phyloP scores from a whole-genome alignment of 37 sponge, comb jelly and placozoan genomes.

The Ephydatia muelleri region DNA sequence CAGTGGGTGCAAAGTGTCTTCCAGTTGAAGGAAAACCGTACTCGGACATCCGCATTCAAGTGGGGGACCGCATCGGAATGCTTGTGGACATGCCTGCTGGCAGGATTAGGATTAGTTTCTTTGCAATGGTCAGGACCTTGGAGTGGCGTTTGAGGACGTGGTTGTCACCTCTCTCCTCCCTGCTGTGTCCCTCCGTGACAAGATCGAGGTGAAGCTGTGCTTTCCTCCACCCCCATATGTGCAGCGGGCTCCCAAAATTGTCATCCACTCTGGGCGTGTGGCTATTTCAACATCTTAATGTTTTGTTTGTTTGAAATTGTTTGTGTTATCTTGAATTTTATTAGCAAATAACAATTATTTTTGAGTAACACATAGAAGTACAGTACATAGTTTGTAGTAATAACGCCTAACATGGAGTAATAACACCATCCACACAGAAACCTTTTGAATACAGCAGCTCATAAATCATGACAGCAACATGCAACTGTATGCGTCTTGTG shows the following conservation, averaged over 20 bases:
- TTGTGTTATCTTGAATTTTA: too few species aligned
- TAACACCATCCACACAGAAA: too few species aligned
- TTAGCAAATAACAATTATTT: too few species aligned
- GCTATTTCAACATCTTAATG: too few species aligned
- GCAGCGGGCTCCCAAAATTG: constrained; percentile 9
- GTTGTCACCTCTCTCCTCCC: constrained; percentile 5
- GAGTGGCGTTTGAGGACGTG: constrained; percentile 40
- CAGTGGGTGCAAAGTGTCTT: not conserved
- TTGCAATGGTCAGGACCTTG: constrained; percentile 47
- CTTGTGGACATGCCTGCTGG: constrained; percentile 27
- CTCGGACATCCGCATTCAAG: not conserved
- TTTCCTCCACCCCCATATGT: constrained; percentile 63
- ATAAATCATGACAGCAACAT: too few species aligned
- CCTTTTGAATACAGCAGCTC: too few species aligned
- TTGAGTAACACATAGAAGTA: too few species aligned
- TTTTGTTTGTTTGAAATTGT: too few species aligned
- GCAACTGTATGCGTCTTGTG: too few species aligned
- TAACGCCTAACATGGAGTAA: too few species aligned
- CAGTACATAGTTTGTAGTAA: too few species aligned
- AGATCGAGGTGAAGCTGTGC: constrained; percentile 30
- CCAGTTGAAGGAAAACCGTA: constrained; percentile 7
- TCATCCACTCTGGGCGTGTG: too few species aligned
- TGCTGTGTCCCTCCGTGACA: constrained; percentile 52
- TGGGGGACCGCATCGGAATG: constrained; percentile 45
- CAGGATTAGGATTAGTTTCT: constrained; percentile 27